These are phyloP conservation scores for Marmota monax DNA, from an alignment of 2,113 vertebrate genomes.

Conservation along the genomic window DNA sequence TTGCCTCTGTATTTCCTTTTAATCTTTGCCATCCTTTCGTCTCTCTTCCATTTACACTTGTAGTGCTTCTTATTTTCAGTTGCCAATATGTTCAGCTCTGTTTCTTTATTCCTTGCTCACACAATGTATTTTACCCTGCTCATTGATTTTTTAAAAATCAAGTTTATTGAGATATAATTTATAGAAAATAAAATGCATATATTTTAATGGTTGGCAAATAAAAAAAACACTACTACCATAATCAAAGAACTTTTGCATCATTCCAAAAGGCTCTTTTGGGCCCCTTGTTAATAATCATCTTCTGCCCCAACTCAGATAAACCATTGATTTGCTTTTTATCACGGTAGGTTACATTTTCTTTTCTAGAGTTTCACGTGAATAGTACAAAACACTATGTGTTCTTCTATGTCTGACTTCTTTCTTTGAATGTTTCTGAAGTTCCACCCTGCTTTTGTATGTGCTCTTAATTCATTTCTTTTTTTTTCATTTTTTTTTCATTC, in stretches of 20 bases:
- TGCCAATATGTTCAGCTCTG: neutral
- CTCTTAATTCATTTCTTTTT: neutral
- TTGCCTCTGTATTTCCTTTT: neutral
- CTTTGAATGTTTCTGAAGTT: slow-evolving; percentile 22
- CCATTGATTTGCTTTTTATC: neutral
- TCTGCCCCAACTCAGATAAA: neutral
- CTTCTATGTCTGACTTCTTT: neutral
- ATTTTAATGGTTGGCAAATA: neutral
- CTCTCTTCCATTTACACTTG: neutral
- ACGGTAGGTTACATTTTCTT: neutral
- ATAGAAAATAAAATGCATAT: neutral
- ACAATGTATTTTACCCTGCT: neutral
- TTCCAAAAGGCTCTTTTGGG: neutral
- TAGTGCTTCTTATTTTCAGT: neutral
- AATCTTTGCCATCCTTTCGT: neutral
- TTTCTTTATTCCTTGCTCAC: slow-evolving; percentile 6
- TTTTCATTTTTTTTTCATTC: neutral
- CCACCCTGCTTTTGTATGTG: neutral
- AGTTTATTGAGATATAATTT: neutral
- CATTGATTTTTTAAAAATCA: neutral
- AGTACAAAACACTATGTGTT: neutral
- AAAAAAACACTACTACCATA: neutral
- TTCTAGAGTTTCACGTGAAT: neutral
- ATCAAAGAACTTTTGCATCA: neutral
- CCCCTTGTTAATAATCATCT: neutral